Conservation (phyloP, 2,888 invertebrate genomes). For the Hemicrepidius hirtus region DNA sequence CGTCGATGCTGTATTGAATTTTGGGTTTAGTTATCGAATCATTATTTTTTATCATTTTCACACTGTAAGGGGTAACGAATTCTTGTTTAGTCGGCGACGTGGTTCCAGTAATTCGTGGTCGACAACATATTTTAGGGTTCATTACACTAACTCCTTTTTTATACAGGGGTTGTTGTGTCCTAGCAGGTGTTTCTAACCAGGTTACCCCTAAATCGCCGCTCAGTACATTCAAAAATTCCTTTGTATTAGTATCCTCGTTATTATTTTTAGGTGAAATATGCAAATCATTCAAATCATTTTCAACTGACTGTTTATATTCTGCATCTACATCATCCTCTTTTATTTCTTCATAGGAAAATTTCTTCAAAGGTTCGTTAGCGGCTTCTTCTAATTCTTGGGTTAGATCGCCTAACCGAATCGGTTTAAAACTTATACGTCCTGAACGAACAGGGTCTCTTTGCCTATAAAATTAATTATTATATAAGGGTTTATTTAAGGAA, state of each 20-base stretch:
- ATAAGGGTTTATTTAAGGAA: not conserved
- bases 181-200: slow-evolving; percentile 15
- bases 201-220: not conserved
- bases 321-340: not conserved
- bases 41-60: not conserved
- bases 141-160: too few relatives aligned
- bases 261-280: not conserved
- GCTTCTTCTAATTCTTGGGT: slow-evolving; percentile 54
- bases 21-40: not conserved
- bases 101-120: not conserved
- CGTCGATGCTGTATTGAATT: not conserved
- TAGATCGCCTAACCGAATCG: slow-evolving; percentile 51
- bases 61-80: not conserved
- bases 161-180: not conserved
- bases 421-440: slow-evolving; percentile 41
- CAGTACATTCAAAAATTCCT: not conserved
- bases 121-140: not conserved
- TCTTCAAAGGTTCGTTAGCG: slow-evolving; percentile 51
- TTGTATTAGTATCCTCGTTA: not conserved
- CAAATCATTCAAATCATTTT: not conserved
- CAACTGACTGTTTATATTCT: not conserved
- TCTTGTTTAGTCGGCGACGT: not conserved
- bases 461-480: not conserved
- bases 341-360: slow-evolving; percentile 7
- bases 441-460: not conserved